Evolutionary conservation across 2,888 invertebrate species (phyloP).

Genomic region (Mactromeris polynyma): DNA sequence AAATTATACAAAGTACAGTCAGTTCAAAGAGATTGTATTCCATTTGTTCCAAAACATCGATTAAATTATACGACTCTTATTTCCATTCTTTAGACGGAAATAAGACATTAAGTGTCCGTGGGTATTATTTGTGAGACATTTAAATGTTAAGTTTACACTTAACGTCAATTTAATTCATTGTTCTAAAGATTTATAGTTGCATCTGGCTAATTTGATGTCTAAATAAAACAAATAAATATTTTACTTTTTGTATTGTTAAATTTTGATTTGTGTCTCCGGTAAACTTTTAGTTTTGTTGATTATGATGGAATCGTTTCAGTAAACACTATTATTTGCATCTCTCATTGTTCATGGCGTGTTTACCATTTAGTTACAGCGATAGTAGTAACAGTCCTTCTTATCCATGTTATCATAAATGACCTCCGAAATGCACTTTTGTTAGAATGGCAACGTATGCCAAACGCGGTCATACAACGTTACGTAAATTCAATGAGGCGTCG

Average conservation of each 20-base stretch:
- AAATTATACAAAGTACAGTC: constrained; percentile 1
- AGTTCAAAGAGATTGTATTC: neutral
- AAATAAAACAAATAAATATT: neutral
- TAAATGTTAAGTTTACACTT: neutral
- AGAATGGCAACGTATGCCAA: too few species aligned
- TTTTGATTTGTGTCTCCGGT: neutral
- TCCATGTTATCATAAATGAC: too few species aligned
- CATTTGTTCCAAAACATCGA: neutral
- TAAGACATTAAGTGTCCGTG: neutral
- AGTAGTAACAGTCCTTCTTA: too few species aligned
- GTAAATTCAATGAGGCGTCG: too few species aligned
- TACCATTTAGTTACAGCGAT: too few species aligned
- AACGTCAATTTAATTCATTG: neutral
- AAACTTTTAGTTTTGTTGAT: neutral
- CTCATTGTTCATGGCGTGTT: too few species aligned
- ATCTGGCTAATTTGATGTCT: neutral
- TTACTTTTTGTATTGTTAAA: neutral
- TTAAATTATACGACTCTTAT: neutral
- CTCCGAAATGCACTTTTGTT: too few species aligned
- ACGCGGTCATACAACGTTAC: too few species aligned
- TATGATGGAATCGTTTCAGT: neutral
- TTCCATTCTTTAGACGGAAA: neutral
- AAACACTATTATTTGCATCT: too few species aligned
- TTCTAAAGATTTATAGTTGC: neutral
- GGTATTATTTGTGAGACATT: neutral